A percentile compares a stretch with the other conserved stretches of the same genome.
phyloP scores from a whole-genome alignment of 2,113 vertebrate species.

The Sclerurus mexicanus region DNA sequence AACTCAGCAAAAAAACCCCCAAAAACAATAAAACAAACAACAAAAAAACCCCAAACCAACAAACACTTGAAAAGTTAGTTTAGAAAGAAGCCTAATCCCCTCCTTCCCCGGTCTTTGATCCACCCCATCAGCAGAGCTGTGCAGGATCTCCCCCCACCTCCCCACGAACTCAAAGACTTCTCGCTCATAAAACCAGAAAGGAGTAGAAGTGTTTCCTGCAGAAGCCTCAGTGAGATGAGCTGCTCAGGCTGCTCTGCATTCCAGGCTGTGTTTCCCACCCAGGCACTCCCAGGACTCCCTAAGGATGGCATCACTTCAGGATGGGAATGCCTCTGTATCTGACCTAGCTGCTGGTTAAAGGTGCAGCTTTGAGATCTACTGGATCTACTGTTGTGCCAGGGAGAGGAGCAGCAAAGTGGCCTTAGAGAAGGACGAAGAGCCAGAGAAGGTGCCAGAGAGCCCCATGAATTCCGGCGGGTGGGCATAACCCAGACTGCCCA shows the following conservation, averaged over 20 bases:
- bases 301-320: not conserved
- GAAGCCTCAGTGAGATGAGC: accelerated
- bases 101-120: no score
- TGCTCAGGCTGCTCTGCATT: not conserved
- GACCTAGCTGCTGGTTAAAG: not conserved
- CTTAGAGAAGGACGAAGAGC: not conserved
- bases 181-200: accelerated
- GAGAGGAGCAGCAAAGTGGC: accelerated
- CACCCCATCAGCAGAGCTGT: accelerated
- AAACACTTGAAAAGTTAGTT: not conserved
- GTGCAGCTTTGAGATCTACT: no score
- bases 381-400: accelerated
- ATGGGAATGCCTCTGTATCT: not conserved
- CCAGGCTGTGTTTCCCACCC: not conserved
- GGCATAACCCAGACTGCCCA: not conserved
- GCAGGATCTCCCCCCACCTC: not conserved
- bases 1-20: not conserved
- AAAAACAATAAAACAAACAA: no score
- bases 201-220: not conserved
- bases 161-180: not conserved
- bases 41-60: no score
- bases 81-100: not conserved
- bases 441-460: not conserved
- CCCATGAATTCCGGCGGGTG: accelerated
- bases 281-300: not conserved